Evolutionary conservation across 2,797 vertebrate genomes (phyloP).

Genomic region (Streptopelia turtur): DNA sequence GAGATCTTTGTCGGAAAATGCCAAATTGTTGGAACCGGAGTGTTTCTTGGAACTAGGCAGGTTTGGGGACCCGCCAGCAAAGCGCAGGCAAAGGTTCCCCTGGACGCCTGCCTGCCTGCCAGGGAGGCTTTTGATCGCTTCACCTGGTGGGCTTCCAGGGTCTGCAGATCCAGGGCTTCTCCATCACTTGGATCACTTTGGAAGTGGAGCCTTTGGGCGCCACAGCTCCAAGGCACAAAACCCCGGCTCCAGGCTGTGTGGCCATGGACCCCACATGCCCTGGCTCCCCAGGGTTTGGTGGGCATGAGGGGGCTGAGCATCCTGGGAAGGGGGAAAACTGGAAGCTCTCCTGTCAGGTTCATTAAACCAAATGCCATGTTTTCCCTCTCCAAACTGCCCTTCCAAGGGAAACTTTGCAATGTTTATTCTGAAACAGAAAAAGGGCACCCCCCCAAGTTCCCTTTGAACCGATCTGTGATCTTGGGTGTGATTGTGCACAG

Average conservation of each 20-base stretch:
- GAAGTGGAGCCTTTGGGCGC: not conserved
- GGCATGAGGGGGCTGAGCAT: not conserved
- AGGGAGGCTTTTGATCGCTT: not conserved
- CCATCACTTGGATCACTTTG: not conserved
- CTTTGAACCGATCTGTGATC: not conserved
- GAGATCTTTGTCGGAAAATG: not conserved
- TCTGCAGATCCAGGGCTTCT: not conserved
- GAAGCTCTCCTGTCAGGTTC: not conserved
- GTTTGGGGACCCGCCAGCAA: not conserved
- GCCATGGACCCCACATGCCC: fast-evolving
- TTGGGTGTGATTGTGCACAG: not conserved
- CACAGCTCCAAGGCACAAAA: not conserved
- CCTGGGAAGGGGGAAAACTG: not conserved
- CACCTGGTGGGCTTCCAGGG: not conserved
- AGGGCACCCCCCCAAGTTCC: not conserved
- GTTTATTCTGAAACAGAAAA: not conserved
- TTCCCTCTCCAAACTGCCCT: not conserved
- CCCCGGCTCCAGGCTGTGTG: not conserved
- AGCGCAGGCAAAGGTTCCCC: not conserved
- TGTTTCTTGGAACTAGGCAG: not conserved
- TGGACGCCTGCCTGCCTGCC: not conserved
- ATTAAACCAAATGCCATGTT: not conserved
- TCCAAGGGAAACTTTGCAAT: slow-evolving; percentile 4
- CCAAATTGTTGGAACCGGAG: not conserved
- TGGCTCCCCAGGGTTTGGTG: not conserved